These are phyloP conservation scores for Drosophila fuyamai DNA, from an alignment of 1,140 invertebrate species.

Conservation along the genomic window DNA sequence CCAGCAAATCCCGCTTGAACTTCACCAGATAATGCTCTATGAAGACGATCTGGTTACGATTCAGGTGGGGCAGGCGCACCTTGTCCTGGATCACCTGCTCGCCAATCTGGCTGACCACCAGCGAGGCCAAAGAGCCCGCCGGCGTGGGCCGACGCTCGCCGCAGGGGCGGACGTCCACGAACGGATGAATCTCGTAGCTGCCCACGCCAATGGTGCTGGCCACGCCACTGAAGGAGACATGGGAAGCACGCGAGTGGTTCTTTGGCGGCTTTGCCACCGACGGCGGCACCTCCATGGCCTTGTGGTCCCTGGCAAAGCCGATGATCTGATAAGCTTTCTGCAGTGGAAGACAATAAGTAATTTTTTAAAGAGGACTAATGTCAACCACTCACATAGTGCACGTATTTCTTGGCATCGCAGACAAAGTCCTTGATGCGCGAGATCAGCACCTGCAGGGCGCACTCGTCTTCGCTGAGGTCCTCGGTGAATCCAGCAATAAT, in stretches of 20 bases:
- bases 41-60: slow-evolving; percentile 69
- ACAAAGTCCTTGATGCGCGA: slow-evolving; percentile 64
- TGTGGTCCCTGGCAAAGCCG: slow-evolving; percentile 56
- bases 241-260: slow-evolving; percentile 59
- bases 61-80: slow-evolving; percentile 54
- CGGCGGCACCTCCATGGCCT: slow-evolving; percentile 48
- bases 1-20: slow-evolving; percentile 75
- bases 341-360: neutral
- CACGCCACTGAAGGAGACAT: slow-evolving; percentile 70
- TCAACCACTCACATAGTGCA: slow-evolving; percentile 49
- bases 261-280: slow-evolving; percentile 13
- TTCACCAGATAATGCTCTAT: slow-evolving; percentile 80
- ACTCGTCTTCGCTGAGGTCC: slow-evolving; percentile 70
- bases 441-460: slow-evolving; percentile 38
- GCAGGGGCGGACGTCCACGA: slow-evolving; percentile 70
- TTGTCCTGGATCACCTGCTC: slow-evolving; percentile 60
- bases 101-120: slow-evolving; percentile 63
- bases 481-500: slow-evolving; percentile 61
- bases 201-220: slow-evolving; percentile 73
- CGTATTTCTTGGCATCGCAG: slow-evolving; percentile 78
- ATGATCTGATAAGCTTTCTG: slow-evolving; percentile 76
- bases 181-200: slow-evolving; percentile 79
- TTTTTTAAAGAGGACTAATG: neutral
- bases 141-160: slow-evolving; percentile 66
- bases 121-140: slow-evolving; percentile 72